A percentile compares a stretch with the other conserved stretches of the same genome.
phyloP scores from a whole-genome alignment of 2,797 vertebrate genomes.

The Labroides dimidiatus region DNA sequence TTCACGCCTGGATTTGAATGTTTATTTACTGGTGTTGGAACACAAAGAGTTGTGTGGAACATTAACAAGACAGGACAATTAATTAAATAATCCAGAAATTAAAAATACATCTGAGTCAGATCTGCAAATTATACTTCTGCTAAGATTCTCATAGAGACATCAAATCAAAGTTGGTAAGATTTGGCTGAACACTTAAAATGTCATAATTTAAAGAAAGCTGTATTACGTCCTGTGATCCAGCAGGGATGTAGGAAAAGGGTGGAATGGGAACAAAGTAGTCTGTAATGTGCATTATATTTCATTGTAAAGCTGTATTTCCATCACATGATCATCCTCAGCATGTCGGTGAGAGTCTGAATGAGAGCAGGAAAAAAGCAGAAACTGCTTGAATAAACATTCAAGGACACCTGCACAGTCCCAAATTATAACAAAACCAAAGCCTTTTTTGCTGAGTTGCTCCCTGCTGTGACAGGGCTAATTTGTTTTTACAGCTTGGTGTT shows the following conservation, averaged over 20 bases:
- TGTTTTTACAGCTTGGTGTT: constrained; percentile 73
- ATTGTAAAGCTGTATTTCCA: background rate
- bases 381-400: constrained; percentile 32
- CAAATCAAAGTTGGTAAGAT: no score
- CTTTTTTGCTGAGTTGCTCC: constrained; percentile 38
- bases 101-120: no score
- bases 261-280: background rate
- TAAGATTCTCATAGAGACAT: no score
- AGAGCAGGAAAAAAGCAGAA: background rate
- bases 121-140: no score
- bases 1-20: no score
- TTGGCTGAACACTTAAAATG: no score
- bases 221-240: no score
- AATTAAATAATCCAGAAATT: no score
- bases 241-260: background rate
- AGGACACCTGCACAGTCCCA: constrained; percentile 61
- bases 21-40: no score
- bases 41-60: no score
- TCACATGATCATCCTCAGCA: background rate
- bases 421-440: constrained; percentile 13
- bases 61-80: no score
- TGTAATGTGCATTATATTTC: background rate
- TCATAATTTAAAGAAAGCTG: no score
- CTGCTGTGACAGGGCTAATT: constrained; percentile 21
- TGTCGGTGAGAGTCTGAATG: constrained; percentile 6